Evolutionary conservation across 2,797 vertebrate genomes (phyloP).

Genomic region (Capromys pilorides): DNA sequence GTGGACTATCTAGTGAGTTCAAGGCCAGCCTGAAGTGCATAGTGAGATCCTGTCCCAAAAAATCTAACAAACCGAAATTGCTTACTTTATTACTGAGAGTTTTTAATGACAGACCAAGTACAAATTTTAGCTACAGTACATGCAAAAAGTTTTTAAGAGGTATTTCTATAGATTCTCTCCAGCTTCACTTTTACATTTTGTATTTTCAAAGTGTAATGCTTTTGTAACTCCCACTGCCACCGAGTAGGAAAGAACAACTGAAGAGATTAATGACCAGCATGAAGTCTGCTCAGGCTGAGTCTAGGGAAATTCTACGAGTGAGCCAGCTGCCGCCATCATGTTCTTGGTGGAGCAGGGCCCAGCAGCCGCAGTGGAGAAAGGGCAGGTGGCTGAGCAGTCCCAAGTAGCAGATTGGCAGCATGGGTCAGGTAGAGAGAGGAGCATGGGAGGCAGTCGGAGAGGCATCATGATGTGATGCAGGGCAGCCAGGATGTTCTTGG

Average conservation of each 20-base stretch:
- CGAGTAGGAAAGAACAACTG: neutral
- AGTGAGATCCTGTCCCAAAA: neutral
- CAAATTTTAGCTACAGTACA: neutral
- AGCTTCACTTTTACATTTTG: neutral
- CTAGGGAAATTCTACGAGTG: constrained; percentile 33
- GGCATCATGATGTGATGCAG: neutral
- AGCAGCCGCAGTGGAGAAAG: neutral
- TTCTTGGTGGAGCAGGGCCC: neutral
- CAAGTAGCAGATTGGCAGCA: neutral
- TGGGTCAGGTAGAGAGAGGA: neutral
- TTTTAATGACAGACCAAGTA: neutral
- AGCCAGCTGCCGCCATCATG: neutral
- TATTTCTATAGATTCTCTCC: neutral
- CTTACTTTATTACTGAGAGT: neutral
- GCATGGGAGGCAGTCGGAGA: neutral
- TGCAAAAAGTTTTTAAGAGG: neutral
- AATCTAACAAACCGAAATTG: neutral
- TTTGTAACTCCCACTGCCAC: constrained; percentile 5
- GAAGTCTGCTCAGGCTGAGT: neutral
- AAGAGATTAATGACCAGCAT: neutral
- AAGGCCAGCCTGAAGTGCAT: neutral
- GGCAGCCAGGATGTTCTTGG: neutral
- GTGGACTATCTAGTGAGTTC: neutral
- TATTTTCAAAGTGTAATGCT: neutral
- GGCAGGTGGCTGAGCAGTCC: neutral